Conservation (phyloP, 2,888 invertebrate genomes). For the Apamea monoglypha region DNA sequence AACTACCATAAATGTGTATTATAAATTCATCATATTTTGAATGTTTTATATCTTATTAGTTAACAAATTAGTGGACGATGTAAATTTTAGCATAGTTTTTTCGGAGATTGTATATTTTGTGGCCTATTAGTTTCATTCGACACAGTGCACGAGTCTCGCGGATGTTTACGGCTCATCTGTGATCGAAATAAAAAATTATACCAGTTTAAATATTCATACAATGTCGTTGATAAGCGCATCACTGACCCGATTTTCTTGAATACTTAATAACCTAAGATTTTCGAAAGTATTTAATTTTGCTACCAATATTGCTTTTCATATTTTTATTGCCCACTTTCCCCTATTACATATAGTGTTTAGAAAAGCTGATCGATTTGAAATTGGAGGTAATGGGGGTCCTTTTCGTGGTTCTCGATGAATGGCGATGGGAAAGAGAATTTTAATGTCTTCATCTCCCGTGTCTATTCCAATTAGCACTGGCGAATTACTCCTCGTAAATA, state of each 20-base stretch:
- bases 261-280: constrained; percentile 53
- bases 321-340: constrained; percentile 63
- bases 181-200: constrained; percentile 44
- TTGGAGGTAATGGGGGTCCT: constrained; percentile 41
- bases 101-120: constrained; percentile 28
- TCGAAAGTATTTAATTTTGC: constrained; percentile 62
- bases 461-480: constrained; percentile 10
- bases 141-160: constrained; percentile 37
- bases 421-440: constrained; percentile 4
- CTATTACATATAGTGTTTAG: constrained; percentile 49
- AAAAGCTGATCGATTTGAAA: constrained; percentile 33
- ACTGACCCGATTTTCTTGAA: constrained; percentile 59
- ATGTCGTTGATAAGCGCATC: constrained; percentile 45
- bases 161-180: constrained; percentile 41
- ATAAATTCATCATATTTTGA: constrained; percentile 38
- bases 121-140: constrained; percentile 47
- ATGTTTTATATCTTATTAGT: constrained; percentile 42
- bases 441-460: constrained; percentile 1
- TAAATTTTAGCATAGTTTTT: constrained; percentile 65
- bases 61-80: constrained; percentile 56
- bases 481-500: not conserved
- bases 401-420: constrained; percentile 16
- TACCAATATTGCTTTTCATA: constrained; percentile 50
- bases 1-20: constrained; percentile 7
- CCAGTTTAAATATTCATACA: constrained; percentile 53